Percentiles rank a stretch among this genome's conserved stretches.
These are phyloP conservation scores for Caenorhabditis plicata DNA, from an alignment of 2,888 invertebrate species.

Conservation along the genomic window DNA sequence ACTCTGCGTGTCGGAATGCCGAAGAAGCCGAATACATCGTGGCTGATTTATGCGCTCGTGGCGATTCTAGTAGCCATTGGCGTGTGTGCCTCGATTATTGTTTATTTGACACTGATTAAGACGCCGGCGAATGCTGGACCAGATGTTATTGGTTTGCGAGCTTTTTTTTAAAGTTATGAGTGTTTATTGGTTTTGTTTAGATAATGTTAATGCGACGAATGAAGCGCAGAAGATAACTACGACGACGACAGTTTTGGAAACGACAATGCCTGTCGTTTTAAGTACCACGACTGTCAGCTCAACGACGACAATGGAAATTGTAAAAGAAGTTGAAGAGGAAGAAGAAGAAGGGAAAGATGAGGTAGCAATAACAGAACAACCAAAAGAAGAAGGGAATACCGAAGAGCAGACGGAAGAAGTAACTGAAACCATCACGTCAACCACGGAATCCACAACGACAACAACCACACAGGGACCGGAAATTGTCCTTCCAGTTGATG, in stretches of 20 bases:
- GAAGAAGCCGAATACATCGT: conserved; percentile 18
- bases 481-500: conserved; percentile 23
- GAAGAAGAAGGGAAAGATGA: no score
- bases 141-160: conserved; percentile 17
- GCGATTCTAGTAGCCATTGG: conserved; percentile 15
- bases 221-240: background rate
- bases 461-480: conserved; percentile 1
- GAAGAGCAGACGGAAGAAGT: no score
- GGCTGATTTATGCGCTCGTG: conserved; percentile 9
- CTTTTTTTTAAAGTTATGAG: background rate
- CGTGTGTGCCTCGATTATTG: conserved; percentile 13
- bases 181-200: no score
- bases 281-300: no score
- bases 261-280: background rate
- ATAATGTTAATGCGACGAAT: no score
- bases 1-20: no score
- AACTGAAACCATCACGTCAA: background rate
- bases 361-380: no score
- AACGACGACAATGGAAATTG: no score
- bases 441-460: background rate
- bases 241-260: conserved; percentile 2
- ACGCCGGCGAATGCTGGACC: conserved; percentile 14
- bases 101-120: conserved; percentile 10
- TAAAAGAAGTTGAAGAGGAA: no score
- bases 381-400: no score